Conservation (phyloP, 2,888 invertebrate genomes). For the Drosophila cognata region DNA sequence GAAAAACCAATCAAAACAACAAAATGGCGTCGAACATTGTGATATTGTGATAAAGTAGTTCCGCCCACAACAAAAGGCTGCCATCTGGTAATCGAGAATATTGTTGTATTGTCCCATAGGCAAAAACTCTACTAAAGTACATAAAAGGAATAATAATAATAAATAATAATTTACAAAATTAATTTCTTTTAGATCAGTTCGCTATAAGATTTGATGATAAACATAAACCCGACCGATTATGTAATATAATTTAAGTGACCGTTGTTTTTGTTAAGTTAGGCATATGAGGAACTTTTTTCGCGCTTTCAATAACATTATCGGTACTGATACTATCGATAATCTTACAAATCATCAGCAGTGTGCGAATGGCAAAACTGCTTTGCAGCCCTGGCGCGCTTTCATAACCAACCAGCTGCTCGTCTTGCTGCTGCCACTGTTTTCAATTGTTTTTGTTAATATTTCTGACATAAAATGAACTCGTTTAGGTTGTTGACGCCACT, state of each 20-base stretch:
- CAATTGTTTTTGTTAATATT: conserved; percentile 15
- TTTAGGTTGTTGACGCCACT: conserved; percentile 62
- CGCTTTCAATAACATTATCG: neutral
- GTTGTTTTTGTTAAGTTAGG: neutral
- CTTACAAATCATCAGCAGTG: neutral
- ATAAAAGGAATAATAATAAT: neutral
- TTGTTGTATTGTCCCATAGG: neutral
- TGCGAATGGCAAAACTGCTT: conserved; percentile 19
- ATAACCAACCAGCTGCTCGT: conserved; percentile 58
- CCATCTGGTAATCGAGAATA: neutral
- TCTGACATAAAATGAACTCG: conserved; percentile 60
- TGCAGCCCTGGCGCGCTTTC: conserved; percentile 57
- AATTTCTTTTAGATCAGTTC: neutral
- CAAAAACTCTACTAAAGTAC: neutral
- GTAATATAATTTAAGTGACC: neutral
- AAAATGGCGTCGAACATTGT: conserved; percentile 62
- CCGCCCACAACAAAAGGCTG: conserved; percentile 10
- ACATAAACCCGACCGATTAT: neutral
- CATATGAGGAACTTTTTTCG: neutral
- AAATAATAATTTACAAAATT: neutral
- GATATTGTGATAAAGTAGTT: neutral
- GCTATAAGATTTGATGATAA: neutral
- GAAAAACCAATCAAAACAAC: conserved; percentile 49
- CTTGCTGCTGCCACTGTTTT: neutral
- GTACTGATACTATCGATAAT: neutral